Evolutionary conservation across 1,140 invertebrate genomes (phyloP).

Genomic region (Ostrea edulis): DNA sequence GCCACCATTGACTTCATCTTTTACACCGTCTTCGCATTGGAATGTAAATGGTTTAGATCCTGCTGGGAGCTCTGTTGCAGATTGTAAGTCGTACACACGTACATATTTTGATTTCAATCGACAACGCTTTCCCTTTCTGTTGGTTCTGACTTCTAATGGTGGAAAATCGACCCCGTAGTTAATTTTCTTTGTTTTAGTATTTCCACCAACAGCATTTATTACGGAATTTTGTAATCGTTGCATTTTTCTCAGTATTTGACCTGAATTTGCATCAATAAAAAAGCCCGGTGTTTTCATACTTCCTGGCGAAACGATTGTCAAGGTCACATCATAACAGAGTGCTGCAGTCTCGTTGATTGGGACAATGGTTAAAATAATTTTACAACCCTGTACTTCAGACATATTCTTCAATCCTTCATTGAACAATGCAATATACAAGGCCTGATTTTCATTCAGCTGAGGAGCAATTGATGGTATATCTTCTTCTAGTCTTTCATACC

Average conservation of each 20-base stretch:
- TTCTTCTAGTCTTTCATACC: slow-evolving; percentile 43
- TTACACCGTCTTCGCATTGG: slow-evolving; percentile 42
- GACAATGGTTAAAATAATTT: slow-evolving; percentile 19
- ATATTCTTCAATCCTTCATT: not conserved
- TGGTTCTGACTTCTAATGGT: slow-evolving; percentile 41
- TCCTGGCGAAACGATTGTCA: not conserved
- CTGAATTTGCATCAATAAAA: slow-evolving; percentile 54
- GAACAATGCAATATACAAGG: slow-evolving; percentile 10
- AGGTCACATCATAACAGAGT: slow-evolving; percentile 53
- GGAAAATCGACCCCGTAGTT: slow-evolving; percentile 49
- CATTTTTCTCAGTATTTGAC: slow-evolving; percentile 38
- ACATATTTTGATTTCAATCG: slow-evolving; percentile 38
- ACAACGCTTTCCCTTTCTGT: slow-evolving; percentile 28
- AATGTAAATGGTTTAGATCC: slow-evolving; percentile 37
- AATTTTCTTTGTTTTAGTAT: slow-evolving; percentile 49
- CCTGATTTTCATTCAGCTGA: slow-evolving; percentile 10
- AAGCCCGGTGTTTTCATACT: slow-evolving; percentile 28
- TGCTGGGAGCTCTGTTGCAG: slow-evolving; percentile 1
- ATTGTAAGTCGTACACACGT: slow-evolving; percentile 46
- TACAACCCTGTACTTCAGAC: not conserved
- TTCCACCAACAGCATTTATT: slow-evolving; percentile 53
- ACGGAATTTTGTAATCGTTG: not conserved
- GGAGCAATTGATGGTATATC: slow-evolving; percentile 38
- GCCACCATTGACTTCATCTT: slow-evolving; percentile 61
- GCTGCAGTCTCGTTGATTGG: not conserved